Evolutionary conservation across 2,113 vertebrate species (phyloP).

Genomic region (Trinectes maculatus): DNA sequence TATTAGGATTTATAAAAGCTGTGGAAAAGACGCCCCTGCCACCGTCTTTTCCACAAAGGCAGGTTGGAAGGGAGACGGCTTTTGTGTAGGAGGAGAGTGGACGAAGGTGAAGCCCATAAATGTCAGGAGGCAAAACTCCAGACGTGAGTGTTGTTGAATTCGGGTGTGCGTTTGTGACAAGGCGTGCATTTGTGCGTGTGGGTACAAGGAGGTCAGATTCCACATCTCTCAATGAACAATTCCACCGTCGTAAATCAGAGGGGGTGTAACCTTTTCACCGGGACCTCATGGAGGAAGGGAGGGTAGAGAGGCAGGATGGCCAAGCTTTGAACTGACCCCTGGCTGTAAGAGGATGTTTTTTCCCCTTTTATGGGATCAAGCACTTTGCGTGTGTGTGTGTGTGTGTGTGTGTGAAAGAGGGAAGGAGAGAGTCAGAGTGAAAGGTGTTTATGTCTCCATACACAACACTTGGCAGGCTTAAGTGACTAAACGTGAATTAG

Average conservation of each 20-base stretch:
- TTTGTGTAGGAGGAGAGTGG: constrained; percentile 14
- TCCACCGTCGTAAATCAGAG: constrained; percentile 67
- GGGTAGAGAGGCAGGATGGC: constrained; percentile 19
- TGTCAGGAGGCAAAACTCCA: constrained; percentile 13
- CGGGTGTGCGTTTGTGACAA: constrained; percentile 9
- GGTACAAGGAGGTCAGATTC: constrained; percentile 56
- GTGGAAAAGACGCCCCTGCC: constrained; percentile 56
- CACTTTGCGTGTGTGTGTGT: constrained; percentile 26
- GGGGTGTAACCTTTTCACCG: constrained; percentile 63
- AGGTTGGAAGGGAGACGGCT: constrained; percentile 24
- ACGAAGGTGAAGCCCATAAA: constrained; percentile 22
- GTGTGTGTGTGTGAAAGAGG: constrained; percentile 21
- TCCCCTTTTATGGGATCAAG: constrained; percentile 45
- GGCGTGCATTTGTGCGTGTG: constrained; percentile 17
- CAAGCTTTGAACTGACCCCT: constrained; percentile 74
- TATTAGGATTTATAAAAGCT: constrained; percentile 71
- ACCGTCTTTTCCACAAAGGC: constrained; percentile 46
- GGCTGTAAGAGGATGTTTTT: constrained; percentile 67
- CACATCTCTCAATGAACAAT: constrained; percentile 55
- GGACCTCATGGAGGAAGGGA: constrained; percentile 6
- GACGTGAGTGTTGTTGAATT: constrained; percentile 25
- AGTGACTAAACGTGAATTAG: constrained; percentile 61
- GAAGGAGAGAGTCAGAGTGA: constrained; percentile 7
- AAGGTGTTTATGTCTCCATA: constrained; percentile 68
- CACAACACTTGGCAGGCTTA: constrained; percentile 59